Base-by-base conservation (phyloP, 2,888 invertebrate genomes). In the Ectropis crepuscularia region DNA sequence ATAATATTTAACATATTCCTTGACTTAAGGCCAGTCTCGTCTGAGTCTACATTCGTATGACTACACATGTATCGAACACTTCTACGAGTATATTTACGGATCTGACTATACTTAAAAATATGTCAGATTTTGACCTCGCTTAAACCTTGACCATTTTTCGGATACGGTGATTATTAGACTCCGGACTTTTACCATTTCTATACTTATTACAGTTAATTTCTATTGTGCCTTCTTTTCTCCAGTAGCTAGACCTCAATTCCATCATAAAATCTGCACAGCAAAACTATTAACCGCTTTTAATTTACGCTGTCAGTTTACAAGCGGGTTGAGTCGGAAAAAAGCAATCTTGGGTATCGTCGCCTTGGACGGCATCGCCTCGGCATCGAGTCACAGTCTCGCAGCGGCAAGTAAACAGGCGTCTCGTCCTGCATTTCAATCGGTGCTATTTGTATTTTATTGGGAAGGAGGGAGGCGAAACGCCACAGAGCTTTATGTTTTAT, bases 341-440 rank as follows among this genome's bases (percentile, higher is more conserved):
- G 88, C 89, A 89, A 90, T 90, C 89, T 87, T 86, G 80, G 87
- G 86, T 88, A 88, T 86, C 81, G 84, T 81, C 83, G 82, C 77
- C 79, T 80, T 79, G 80, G 77, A 78, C 80, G 82, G 78, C 82
- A 81, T 73, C 75, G 73, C 63, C 50, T 28, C 16, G 16, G 16
- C 16, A 28, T 28, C 16, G 16, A 28, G 16, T 28, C 16, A 28
- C 16, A 28, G 16, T 28, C 16, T 43, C 68, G 76, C 75, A 67
- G 53, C 72, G 81, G 82, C 85, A 83, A 88, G 89, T 86, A 90
- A 90, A 90, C 89, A 88, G 83, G 78, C 76, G 76, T 76, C 77
- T 83, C 83, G 87, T 86, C 87, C 87, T 90, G 91, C 87, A 89
- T 90, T 91, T 90, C 91, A 90, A 91, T 90, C 88, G 88, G 77